phyloP scores from a whole-genome alignment of 2,888 invertebrate genomes.

The Epirrita christyi region DNA sequence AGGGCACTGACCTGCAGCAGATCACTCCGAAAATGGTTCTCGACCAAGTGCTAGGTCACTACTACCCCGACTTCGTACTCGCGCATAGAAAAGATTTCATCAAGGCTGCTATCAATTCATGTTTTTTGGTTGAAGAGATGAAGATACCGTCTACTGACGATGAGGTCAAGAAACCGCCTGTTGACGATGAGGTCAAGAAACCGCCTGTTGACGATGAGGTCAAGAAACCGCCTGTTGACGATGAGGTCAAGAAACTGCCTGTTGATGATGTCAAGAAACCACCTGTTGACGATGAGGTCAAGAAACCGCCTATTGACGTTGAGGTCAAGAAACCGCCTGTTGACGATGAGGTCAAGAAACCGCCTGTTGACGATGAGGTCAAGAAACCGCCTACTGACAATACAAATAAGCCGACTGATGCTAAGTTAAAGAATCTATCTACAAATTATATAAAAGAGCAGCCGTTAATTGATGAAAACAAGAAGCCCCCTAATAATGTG shows the following conservation, averaged over 20 bases:
- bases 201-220: neutral
- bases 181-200: neutral
- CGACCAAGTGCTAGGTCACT: constrained; percentile 11
- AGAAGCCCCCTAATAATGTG: neutral
- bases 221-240: neutral
- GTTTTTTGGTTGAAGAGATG: neutral
- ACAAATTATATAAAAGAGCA: no score
- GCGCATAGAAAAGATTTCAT: neutral
- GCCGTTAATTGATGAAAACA: no score
- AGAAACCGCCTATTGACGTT: neutral
- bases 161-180: neutral
- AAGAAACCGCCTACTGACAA: constrained; percentile 3
- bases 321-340: neutral
- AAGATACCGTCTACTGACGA: neutral
- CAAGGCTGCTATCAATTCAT: neutral
- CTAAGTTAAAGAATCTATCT: no score
- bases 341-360: neutral
- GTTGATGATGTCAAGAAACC: neutral
- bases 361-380: neutral
- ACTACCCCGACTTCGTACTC: neutral
- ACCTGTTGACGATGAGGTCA: neutral
- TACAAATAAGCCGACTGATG: no score
- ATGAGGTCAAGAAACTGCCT: neutral
- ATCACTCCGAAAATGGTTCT: neutral
- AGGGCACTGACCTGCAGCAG: neutral